These are phyloP conservation scores for Australoheros scitulus DNA, from an alignment of 2,113 vertebrate species.

Conservation along the genomic window DNA sequence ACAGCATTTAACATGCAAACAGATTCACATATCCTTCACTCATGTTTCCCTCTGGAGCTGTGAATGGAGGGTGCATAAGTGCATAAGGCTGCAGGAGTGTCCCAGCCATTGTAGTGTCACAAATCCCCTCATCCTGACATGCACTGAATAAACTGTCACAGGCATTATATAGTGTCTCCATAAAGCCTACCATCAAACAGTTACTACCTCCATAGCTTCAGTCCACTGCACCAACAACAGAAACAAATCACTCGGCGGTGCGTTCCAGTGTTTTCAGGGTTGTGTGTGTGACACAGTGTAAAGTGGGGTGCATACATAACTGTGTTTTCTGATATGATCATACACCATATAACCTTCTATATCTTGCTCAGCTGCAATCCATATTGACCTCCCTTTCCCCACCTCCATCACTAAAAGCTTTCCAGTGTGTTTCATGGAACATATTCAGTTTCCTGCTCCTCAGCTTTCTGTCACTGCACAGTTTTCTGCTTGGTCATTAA, in stretches of 20 bases:
- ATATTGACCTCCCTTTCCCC: slow-evolving; percentile 54
- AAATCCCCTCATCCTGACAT: slow-evolving; percentile 73
- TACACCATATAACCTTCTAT: slow-evolving; percentile 58
- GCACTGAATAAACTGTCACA: slow-evolving; percentile 79
- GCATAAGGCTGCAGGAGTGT: slow-evolving; percentile 56
- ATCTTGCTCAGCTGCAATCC: slow-evolving; percentile 58
- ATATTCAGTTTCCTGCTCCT: slow-evolving; percentile 27
- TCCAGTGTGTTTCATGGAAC: slow-evolving; percentile 22
- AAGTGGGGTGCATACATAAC: slow-evolving; percentile 60
- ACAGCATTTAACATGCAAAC: slow-evolving; percentile 64
- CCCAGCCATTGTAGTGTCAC: slow-evolving; percentile 68
- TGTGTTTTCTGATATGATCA: slow-evolving; percentile 71
- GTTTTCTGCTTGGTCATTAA: slow-evolving; percentile 38
- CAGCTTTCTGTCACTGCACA: slow-evolving; percentile 37
- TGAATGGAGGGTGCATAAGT: slow-evolving; percentile 47
- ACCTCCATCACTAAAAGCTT: slow-evolving; percentile 40
- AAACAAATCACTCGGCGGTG: slow-evolving; percentile 70
- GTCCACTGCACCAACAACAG: slow-evolving; percentile 77
- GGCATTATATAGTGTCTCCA: slow-evolving; percentile 77
- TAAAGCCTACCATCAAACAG: slow-evolving; percentile 79
- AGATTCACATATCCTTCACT: slow-evolving; percentile 37
- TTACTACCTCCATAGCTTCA: slow-evolving; percentile 75
- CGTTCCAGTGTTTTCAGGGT: slow-evolving; percentile 51
- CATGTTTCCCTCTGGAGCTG: slow-evolving; percentile 28
- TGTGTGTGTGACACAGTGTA: slow-evolving; percentile 45